A percentile compares a stretch with the other conserved stretches of the same genome.
phyloP scores from a whole-genome alignment of 2,797 vertebrate species.

The Cercopithecus diana region DNA sequence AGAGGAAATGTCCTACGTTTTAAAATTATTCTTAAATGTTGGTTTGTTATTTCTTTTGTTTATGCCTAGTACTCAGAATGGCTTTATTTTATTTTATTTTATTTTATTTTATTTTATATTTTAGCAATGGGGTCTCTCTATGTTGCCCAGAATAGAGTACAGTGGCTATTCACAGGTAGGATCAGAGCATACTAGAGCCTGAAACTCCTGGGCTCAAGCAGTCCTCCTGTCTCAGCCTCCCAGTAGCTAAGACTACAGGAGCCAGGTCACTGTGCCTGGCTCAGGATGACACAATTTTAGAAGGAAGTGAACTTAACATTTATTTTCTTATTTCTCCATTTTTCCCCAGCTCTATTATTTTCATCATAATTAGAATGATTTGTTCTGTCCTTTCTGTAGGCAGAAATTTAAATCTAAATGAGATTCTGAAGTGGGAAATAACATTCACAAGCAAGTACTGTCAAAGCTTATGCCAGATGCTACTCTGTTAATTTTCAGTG shows the following conservation, averaged over 20 bases:
- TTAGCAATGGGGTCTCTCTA: neutral
- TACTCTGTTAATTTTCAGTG: slow-evolving; percentile 53
- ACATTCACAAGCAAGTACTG: neutral
- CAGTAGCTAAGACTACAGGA: neutral
- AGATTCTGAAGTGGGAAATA: slow-evolving; percentile 57
- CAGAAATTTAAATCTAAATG: slow-evolving; percentile 57
- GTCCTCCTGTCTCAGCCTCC: neutral
- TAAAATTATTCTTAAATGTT: neutral
- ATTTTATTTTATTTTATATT: neutral
- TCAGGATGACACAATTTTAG: slow-evolving; percentile 53
- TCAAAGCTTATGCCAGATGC: slow-evolving; percentile 40
- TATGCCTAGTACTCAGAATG: neutral
- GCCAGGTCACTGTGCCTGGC: neutral
- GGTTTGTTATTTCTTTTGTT: slow-evolving; percentile 42
- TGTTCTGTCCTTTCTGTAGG: slow-evolving; percentile 56
- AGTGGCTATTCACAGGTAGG: neutral
- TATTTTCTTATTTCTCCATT: neutral
- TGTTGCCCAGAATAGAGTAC: neutral
- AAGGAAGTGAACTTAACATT: slow-evolving; percentile 42
- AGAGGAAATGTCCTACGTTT: neutral
- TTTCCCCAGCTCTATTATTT: neutral
- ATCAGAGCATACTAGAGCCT: neutral
- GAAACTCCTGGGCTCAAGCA: neutral
- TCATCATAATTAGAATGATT: slow-evolving; percentile 57
- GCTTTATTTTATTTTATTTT: neutral